These are phyloP conservation scores for Seriola rivoliana DNA, from an alignment of 2,113 vertebrate genomes.

Conservation along the genomic window DNA sequence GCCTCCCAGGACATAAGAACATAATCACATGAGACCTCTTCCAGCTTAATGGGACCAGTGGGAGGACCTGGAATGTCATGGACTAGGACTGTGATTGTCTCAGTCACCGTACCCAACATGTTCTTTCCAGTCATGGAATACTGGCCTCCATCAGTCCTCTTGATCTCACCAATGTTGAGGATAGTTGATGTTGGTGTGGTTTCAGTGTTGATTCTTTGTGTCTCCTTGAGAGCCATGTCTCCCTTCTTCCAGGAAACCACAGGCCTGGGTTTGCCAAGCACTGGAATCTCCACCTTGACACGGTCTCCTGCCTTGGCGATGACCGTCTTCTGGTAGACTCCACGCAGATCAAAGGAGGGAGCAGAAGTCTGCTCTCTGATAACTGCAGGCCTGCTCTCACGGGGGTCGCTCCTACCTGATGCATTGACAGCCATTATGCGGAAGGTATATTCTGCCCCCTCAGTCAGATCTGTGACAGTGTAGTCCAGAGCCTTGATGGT, in stretches of 20 bases:
- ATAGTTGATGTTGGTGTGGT: slow-evolving; percentile 93
- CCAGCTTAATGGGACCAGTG: slow-evolving; percentile 95
- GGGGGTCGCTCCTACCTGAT: slow-evolving; percentile 95
- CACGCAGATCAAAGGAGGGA: slow-evolving; percentile 94
- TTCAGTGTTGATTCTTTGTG: slow-evolving; percentile 95
- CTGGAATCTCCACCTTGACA: slow-evolving; percentile 97
- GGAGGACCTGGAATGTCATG: slow-evolving; percentile 97
- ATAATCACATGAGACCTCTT: slow-evolving; percentile 96
- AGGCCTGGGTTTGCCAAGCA: slow-evolving; percentile 94
- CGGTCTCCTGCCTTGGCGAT: slow-evolving; percentile 95
- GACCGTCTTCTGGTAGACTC: slow-evolving; percentile 94
- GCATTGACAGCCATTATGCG: slow-evolving; percentile 97
- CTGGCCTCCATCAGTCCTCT: slow-evolving; percentile 90
- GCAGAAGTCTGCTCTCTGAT: slow-evolving; percentile 93
- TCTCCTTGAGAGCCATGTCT: slow-evolving; percentile 90
- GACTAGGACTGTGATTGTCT: slow-evolving; percentile 91
- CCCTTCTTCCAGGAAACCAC: slow-evolving; percentile 96
- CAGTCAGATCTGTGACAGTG: slow-evolving; percentile 90
- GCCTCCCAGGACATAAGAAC: slow-evolving; percentile 95
- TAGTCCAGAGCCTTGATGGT: slow-evolving; percentile 94
- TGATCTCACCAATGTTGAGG: slow-evolving; percentile 93
- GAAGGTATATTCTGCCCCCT: slow-evolving; percentile 96
- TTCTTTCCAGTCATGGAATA: slow-evolving; percentile 95
- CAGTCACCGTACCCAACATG: slow-evolving; percentile 92
- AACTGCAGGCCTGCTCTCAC: slow-evolving; percentile 93